Conservation (phyloP, 2,888 invertebrate genomes). For the Melipona beecheii region DNA sequence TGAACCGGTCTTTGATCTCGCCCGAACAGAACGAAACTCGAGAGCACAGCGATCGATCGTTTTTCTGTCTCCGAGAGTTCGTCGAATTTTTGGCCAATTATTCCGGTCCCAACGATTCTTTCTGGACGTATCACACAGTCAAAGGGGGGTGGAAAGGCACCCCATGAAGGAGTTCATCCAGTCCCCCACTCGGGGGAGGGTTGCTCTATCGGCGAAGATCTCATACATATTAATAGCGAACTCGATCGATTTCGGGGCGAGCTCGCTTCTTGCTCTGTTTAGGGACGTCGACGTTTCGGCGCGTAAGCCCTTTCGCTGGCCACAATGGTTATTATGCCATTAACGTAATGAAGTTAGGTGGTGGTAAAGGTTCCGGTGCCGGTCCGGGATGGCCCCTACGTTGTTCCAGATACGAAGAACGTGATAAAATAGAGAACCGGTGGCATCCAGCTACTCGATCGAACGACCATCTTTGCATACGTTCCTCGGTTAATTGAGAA, state of each 20-base stretch:
- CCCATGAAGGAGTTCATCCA: background rate
- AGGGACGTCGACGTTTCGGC: constrained; percentile 75
- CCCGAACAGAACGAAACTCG: constrained; percentile 17
- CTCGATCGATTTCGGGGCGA: constrained; percentile 77
- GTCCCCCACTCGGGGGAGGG: background rate
- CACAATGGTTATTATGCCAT: constrained; percentile 83
- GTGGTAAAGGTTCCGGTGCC: constrained; percentile 44
- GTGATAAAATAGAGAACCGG: constrained; percentile 32
- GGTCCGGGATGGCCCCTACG: background rate
- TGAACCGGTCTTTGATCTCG: constrained; percentile 10
- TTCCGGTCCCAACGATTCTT: constrained; percentile 38
- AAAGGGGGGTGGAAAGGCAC: background rate
- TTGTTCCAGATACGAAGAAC: constrained; percentile 42
- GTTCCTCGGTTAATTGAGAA: constrained; percentile 20
- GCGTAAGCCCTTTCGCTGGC: constrained; percentile 77
- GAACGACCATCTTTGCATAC: constrained; percentile 11
- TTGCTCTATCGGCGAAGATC: constrained; percentile 72
- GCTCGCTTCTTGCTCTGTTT: constrained; percentile 77
- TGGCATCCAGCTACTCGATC: background rate
- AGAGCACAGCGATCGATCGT: constrained; percentile 45
- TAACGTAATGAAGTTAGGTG: constrained; percentile 82
- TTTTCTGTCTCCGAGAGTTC: constrained; percentile 48
- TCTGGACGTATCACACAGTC: background rate
- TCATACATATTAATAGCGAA: constrained; percentile 82
- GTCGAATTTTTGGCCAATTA: constrained; percentile 69